These are phyloP conservation scores for Aptenodytes patagonicus DNA, from an alignment of 2,113 vertebrate genomes.

Conservation along the genomic window DNA sequence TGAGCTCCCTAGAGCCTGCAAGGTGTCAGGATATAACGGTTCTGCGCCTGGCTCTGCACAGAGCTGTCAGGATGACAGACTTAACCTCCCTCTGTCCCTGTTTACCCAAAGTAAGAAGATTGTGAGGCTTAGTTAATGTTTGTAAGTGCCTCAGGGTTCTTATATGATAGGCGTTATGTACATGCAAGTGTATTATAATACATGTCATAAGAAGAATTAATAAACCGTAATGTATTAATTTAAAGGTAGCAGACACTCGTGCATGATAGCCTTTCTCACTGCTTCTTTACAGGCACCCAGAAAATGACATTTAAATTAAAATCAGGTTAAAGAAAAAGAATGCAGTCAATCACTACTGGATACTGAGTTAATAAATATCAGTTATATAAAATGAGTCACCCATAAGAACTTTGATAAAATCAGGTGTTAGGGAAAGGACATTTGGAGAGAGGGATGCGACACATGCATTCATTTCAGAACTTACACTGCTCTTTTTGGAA, in stretches of 20 bases:
- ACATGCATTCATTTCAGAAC: background rate
- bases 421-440: background rate
- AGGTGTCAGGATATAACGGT: background rate
- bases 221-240: slow-evolving; percentile 33
- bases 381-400: background rate
- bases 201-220: slow-evolving; percentile 47
- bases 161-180: background rate
- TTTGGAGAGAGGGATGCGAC: background rate
- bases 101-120: slow-evolving; percentile 66
- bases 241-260: slow-evolving; percentile 5
- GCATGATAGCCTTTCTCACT: background rate
- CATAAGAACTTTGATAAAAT: background rate
- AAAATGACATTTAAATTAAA: slow-evolving; percentile 5
- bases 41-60: background rate
- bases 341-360: background rate
- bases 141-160: slow-evolving; percentile 57
- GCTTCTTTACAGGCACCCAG: background rate
- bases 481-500: background rate
- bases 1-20: background rate
- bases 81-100: slow-evolving; percentile 63
- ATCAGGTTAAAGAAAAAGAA: slow-evolving; percentile 12
- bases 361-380: background rate
- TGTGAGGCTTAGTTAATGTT: slow-evolving; percentile 55
- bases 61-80: slow-evolving; percentile 53
- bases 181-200: slow-evolving; percentile 25